phyloP scores from a whole-genome alignment of 1,140 invertebrate species.

The Sinella curviseta region DNA sequence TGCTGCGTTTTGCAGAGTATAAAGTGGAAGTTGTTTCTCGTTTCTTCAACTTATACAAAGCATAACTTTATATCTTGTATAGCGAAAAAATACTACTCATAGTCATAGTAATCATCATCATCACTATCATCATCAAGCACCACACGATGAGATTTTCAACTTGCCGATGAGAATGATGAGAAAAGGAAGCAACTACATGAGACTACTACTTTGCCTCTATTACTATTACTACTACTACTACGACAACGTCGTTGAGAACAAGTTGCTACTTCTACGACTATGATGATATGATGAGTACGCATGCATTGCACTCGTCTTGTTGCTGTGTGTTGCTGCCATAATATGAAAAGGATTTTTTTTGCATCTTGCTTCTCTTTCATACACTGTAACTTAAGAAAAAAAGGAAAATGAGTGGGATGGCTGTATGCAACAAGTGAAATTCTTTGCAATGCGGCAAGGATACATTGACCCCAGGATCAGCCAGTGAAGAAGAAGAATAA shows the following conservation, averaged over 20 bases:
- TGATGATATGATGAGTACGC: not conserved
- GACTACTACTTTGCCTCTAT: not conserved
- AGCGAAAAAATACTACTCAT: too few relatives aligned
- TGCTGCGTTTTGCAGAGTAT: too few relatives aligned
- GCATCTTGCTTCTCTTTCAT: constrained; percentile 1
- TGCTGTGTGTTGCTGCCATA: not conserved
- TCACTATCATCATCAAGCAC: too few relatives aligned
- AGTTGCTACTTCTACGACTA: too few relatives aligned
- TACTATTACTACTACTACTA: not conserved
- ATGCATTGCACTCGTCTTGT: not conserved
- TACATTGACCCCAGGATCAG: constrained; percentile 38
- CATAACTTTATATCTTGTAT: too few relatives aligned
- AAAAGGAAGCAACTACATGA: not conserved
- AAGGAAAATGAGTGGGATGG: constrained; percentile 25
- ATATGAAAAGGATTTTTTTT: not conserved
- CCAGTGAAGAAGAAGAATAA: constrained; percentile 25
- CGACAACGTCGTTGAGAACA: not conserved
- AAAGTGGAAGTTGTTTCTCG: constrained; percentile 20
- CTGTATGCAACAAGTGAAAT: constrained; percentile 40
- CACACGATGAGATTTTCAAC: too few relatives aligned
- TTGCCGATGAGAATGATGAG: too few relatives aligned
- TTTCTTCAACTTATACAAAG: too few relatives aligned
- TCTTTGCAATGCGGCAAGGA: constrained; percentile 30
- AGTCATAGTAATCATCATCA: too few relatives aligned
- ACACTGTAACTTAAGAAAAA: not conserved